These are phyloP conservation scores for Cyprichromis sp. DNA, from an alignment of 2,113 vertebrate species.

Conservation along the genomic window DNA sequence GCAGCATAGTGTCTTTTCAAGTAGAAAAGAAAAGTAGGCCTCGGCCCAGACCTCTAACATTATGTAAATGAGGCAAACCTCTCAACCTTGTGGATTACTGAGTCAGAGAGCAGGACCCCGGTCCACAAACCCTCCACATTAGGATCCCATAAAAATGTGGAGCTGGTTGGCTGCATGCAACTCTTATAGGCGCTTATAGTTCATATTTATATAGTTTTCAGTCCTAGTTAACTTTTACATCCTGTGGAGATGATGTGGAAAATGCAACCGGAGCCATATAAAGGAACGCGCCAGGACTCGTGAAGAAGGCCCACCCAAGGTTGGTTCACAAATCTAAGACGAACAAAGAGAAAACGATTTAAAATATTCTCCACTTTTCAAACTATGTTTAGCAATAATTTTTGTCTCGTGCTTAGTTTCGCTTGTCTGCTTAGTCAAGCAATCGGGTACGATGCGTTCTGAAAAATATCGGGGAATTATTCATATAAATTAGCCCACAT, in stretches of 20 bases:
- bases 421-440: background rate
- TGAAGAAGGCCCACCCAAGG: constrained; percentile 32
- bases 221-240: background rate
- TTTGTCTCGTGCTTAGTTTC: background rate
- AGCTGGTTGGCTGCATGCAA: constrained; percentile 42
- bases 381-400: background rate
- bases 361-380: background rate
- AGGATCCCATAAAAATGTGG: constrained; percentile 57
- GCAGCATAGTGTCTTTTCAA: constrained; percentile 25
- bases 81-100: constrained; percentile 78
- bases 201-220: background rate
- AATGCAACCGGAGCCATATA: background rate
- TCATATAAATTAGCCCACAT: background rate
- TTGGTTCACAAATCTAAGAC: background rate
- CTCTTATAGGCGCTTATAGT: constrained; percentile 5
- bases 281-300: background rate
- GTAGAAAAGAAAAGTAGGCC: constrained; percentile 56
- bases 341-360: background rate
- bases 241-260: background rate
- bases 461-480: background rate
- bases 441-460: background rate
- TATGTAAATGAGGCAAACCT: constrained; percentile 79
- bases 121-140: constrained; percentile 65
- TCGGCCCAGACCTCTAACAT: constrained; percentile 67
- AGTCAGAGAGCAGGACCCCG: constrained; percentile 77